These are phyloP conservation scores for Ophion ellenae DNA, from an alignment of 2,888 invertebrate species.

Conservation along the genomic window DNA sequence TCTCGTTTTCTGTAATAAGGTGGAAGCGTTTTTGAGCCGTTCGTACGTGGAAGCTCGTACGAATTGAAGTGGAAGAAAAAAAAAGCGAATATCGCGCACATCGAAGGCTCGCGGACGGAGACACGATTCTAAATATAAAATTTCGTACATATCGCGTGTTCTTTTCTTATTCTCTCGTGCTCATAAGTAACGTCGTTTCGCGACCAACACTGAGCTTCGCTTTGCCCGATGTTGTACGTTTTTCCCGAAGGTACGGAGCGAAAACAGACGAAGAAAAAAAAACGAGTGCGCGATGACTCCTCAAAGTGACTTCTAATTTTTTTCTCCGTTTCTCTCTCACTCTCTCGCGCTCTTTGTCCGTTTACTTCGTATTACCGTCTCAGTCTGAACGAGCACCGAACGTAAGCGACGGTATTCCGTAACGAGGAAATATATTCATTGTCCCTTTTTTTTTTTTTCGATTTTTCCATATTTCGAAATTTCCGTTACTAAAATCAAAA, in stretches of 20 bases:
- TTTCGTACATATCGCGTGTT: constrained; percentile 41
- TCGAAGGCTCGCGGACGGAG: constrained; percentile 44
- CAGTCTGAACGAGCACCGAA: too few species aligned
- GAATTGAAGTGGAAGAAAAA: constrained; percentile 20
- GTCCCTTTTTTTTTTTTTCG: too few species aligned
- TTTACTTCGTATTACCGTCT: too few species aligned
- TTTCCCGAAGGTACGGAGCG: constrained; percentile 15
- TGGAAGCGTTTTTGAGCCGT: not conserved
- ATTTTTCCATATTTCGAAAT: not conserved
- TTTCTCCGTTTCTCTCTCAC: constrained; percentile 27
- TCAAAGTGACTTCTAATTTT: constrained; percentile 32
- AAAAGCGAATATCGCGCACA: constrained; percentile 8
- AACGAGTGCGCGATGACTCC: constrained; percentile 28
- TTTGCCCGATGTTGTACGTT: constrained; percentile 13
- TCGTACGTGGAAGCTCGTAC: not conserved
- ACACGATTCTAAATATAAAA: constrained; percentile 63
- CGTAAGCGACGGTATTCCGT: too few species aligned
- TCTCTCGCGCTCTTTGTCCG: not conserved
- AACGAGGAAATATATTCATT: not conserved
- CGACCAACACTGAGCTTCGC: constrained; percentile 54
- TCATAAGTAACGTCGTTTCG: constrained; percentile 67
- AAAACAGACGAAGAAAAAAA: constrained; percentile 10
- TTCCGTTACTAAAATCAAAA: too few species aligned
- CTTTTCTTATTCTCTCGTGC: constrained; percentile 33
- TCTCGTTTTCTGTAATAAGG: constrained; percentile 3